These are phyloP conservation scores for Gastracanthus pulcherrimus DNA, from an alignment of 2,888 invertebrate genomes.

Conservation along the genomic window DNA sequence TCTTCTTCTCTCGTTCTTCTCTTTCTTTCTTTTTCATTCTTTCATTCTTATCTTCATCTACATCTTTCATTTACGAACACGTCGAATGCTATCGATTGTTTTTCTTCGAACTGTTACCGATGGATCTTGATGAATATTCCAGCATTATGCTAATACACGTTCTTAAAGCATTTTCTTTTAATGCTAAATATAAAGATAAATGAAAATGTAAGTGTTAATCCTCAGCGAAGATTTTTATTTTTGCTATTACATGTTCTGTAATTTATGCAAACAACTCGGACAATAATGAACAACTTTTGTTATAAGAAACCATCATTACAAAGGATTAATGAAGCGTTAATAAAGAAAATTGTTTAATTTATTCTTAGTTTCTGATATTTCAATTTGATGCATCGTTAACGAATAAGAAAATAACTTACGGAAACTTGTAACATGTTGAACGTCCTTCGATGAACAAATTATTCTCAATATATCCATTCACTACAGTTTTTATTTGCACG, in stretches of 20 bases:
- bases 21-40: slow-evolving; percentile 19
- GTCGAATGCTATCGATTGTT: slow-evolving; percentile 56
- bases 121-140: slow-evolving; percentile 52
- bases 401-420: too few relatives aligned
- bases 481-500: too few relatives aligned
- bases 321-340: too few relatives aligned
- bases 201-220: slow-evolving; percentile 41
- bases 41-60: slow-evolving; percentile 52
- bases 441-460: too few relatives aligned
- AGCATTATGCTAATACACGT: slow-evolving; percentile 50
- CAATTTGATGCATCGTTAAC: too few relatives aligned
- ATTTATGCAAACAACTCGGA: background rate
- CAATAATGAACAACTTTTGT: too few relatives aligned
- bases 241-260: background rate
- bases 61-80: slow-evolving; percentile 55
- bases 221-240: background rate
- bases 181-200: slow-evolving; percentile 23
- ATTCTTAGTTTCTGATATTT: too few relatives aligned
- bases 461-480: too few relatives aligned
- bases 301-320: too few relatives aligned
- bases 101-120: slow-evolving; percentile 52
- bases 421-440: too few relatives aligned
- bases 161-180: background rate
- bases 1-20: slow-evolving; percentile 18
- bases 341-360: too few relatives aligned